These are phyloP conservation scores for Nothoprocta pentlandii DNA, from an alignment of 2,113 vertebrate species.

Conservation along the genomic window DNA sequence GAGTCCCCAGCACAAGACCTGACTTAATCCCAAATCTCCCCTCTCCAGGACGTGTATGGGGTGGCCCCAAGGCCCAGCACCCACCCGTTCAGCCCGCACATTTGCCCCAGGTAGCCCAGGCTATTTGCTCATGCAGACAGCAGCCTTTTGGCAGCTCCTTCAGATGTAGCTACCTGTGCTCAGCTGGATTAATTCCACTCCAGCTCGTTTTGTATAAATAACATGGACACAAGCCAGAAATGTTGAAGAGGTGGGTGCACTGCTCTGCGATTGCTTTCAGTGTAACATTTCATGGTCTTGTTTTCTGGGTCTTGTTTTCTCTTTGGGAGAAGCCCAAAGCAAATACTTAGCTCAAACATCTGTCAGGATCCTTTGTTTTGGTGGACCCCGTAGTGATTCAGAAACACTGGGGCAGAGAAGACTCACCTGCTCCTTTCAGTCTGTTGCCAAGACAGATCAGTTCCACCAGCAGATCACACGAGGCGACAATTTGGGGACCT, in stretches of 20 bases:
- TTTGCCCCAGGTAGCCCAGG: not conserved
- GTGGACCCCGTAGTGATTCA: not conserved
- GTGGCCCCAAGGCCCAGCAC: not conserved
- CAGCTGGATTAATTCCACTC: not conserved
- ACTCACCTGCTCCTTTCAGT: not conserved
- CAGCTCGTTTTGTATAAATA: not conserved
- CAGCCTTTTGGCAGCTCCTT: not conserved
- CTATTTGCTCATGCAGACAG: not conserved
- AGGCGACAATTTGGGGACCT: not conserved
- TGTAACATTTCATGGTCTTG: not conserved
- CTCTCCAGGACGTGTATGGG: too few relatives aligned
- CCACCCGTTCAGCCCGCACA: not conserved
- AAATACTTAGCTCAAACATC: not conserved
- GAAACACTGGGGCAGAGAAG: not conserved
- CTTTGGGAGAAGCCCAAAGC: not conserved
- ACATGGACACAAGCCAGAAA: not conserved
- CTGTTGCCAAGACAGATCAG: not conserved
- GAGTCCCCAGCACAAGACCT: too few relatives aligned
- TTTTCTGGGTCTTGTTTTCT: not conserved
- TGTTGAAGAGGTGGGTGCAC: not conserved
- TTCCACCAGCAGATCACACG: not conserved
- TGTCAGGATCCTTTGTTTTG: not conserved
- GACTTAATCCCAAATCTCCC: not conserved
- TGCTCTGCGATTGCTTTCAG: not conserved
- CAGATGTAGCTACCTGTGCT: not conserved